Evolutionary conservation across 1,140 invertebrate genomes (phyloP).

Genomic region (Aphelenchoides avenae): DNA sequence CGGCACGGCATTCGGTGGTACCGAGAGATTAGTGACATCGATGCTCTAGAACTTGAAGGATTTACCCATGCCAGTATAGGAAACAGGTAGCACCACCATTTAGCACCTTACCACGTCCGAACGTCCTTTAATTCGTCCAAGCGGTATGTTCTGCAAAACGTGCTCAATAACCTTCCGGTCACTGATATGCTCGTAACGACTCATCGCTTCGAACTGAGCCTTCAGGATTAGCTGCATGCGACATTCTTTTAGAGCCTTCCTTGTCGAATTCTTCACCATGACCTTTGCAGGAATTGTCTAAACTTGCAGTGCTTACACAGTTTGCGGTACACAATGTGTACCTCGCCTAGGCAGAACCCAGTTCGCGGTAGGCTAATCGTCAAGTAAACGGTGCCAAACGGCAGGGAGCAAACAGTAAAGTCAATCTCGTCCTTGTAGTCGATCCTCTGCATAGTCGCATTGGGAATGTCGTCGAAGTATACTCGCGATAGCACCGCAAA

Average conservation of each 20-base stretch:
- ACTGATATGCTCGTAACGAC: constrained; percentile 54
- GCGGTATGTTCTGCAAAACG: constrained; percentile 28
- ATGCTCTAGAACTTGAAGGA: constrained; percentile 36
- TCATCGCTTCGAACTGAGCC: constrained; percentile 51
- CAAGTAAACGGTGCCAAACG: constrained; percentile 50
- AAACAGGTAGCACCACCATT: not conserved
- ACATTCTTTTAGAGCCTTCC: constrained; percentile 51
- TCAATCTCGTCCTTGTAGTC: constrained; percentile 56
- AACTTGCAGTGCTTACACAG: not conserved
- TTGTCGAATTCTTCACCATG: constrained; percentile 41
- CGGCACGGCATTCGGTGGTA: constrained; percentile 43
- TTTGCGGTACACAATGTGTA: constrained; percentile 8
- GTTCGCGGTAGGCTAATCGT: constrained; percentile 43
- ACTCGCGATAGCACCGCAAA: constrained; percentile 49
- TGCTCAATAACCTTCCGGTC: constrained; percentile 52
- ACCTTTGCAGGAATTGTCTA: constrained; percentile 28
- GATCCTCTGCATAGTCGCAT: constrained; percentile 42
- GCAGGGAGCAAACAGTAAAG: constrained; percentile 54
- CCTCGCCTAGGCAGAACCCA: constrained; percentile 49
- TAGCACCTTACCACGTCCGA: constrained; percentile 41
- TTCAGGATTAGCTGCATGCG: constrained; percentile 48
- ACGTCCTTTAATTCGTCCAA: constrained; percentile 41
- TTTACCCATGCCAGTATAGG: not conserved
- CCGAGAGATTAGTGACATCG: constrained; percentile 34
- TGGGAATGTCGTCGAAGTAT: constrained; percentile 54